Percentiles rank a stretch among this genome's conserved stretches.
phyloP scores from a whole-genome alignment of 2,113 vertebrate genomes.

The Aramus guarauna region DNA sequence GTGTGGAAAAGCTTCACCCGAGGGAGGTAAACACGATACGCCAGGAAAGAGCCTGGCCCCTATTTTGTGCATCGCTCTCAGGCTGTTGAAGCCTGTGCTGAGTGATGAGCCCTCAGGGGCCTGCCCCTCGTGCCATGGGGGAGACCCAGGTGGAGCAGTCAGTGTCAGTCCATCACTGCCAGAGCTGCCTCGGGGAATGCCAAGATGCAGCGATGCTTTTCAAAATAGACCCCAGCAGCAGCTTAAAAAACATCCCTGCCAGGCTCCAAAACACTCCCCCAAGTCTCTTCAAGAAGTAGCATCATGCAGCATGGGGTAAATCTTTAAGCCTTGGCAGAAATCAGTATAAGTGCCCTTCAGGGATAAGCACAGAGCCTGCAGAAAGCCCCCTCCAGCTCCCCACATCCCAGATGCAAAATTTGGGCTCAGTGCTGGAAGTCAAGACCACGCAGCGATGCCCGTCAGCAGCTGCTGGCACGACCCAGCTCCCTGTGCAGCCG shows the following conservation, averaged over 20 bases:
- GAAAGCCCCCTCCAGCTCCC: background rate
- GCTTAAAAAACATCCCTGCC: background rate
- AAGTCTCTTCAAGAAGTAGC: background rate
- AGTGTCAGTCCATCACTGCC: background rate
- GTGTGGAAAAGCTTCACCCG: background rate
- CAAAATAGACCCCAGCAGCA: background rate
- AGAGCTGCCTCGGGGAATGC: background rate
- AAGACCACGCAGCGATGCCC: background rate
- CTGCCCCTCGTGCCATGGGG: fast-evolving
- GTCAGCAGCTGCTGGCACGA: background rate
- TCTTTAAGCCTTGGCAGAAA: background rate
- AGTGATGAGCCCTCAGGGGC: background rate
- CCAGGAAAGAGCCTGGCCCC: background rate
- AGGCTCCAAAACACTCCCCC: background rate
- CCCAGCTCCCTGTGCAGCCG: background rate
- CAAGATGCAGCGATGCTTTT: background rate
- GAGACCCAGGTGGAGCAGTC: background rate
- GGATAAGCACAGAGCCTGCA: background rate
- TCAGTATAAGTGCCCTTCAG: background rate
- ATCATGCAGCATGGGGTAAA: background rate
- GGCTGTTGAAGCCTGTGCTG: background rate
- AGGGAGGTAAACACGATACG: fast-evolving
- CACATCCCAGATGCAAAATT: background rate
- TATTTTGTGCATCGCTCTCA: background rate
- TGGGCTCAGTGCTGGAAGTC: background rate